These are phyloP conservation scores for Gymnocypris eckloni DNA, from an alignment of 2,797 vertebrate genomes.

Conservation along the genomic window DNA sequence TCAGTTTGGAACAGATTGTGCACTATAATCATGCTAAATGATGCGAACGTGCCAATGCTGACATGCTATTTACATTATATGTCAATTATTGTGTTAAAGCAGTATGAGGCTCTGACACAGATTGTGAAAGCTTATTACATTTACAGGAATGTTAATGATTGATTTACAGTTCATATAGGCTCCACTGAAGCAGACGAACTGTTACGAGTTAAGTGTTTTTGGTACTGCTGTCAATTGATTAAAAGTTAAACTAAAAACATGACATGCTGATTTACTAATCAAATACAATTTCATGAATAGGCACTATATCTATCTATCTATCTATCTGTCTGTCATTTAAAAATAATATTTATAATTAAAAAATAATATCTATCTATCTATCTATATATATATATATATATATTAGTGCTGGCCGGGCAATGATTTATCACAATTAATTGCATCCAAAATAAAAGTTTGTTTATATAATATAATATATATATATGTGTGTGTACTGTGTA, in stretches of 20 bases:
- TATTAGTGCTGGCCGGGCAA: too few species aligned
- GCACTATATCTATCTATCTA: background rate
- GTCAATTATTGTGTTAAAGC: conserved; percentile 18
- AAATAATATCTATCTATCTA: background rate
- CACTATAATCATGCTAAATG: conserved; percentile 21
- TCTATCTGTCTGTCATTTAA: too few species aligned
- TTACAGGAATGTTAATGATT: conserved; percentile 21
- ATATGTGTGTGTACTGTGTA: too few species aligned
- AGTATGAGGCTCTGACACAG: background rate
- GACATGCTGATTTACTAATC: background rate
- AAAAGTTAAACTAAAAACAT: background rate
- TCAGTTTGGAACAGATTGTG: background rate
- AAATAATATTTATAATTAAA: too few species aligned
- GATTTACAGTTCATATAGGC: conserved; percentile 25
- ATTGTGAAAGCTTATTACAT: background rate
- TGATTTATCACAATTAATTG: too few species aligned
- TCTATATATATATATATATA: background rate
- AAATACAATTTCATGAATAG: background rate
- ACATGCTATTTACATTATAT: conserved; percentile 31
- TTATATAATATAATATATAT: too few species aligned
- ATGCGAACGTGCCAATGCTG: background rate
- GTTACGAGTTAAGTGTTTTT: conserved; percentile 4
- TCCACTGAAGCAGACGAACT: background rate
- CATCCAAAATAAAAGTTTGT: too few species aligned
- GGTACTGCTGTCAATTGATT: background rate